Evolutionary conservation across 2,888 invertebrate genomes (phyloP).

Genomic region (Carcina quercana): DNA sequence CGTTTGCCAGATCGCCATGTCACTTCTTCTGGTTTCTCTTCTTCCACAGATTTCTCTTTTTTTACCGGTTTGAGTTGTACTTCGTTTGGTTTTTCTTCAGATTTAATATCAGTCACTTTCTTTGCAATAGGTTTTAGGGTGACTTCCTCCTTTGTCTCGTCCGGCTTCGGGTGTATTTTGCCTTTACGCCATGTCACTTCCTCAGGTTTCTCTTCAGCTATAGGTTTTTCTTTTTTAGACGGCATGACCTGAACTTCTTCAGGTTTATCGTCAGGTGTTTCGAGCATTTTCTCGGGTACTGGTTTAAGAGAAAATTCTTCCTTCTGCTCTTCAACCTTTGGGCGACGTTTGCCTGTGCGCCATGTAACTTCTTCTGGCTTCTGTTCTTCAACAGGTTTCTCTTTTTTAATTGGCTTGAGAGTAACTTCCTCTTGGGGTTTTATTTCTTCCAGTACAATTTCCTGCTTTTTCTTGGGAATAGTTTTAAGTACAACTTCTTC

Average conservation of each 20-base stretch:
- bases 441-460: conserved; percentile 40
- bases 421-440: conserved; percentile 32
- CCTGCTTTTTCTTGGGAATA: conserved; percentile 22
- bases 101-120: conserved; percentile 30
- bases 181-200: conserved; percentile 48
- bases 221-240: conserved; percentile 25
- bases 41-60: conserved; percentile 31
- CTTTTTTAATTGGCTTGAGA: conserved; percentile 36
- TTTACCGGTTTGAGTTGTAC: conserved; percentile 30
- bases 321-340: conserved; percentile 43
- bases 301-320: conserved; percentile 69
- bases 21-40: conserved; percentile 31
- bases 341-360: conserved; percentile 40
- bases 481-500: conserved; percentile 66
- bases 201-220: conserved; percentile 39
- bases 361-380: conserved; percentile 37
- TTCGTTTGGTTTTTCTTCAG: conserved; percentile 34
- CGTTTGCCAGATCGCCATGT: conserved; percentile 29
- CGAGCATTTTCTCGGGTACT: conserved; percentile 24
- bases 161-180: conserved; percentile 19
- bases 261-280: conserved; percentile 36
- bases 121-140: conserved; percentile 34
- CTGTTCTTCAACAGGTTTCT: conserved; percentile 25
- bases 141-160: conserved; percentile 29
- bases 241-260: conserved; percentile 54